These are phyloP conservation scores for Eunapius fragilis DNA, from an alignment of 37 sponge, comb jelly and placozoan genomes.

Conservation along the genomic window DNA sequence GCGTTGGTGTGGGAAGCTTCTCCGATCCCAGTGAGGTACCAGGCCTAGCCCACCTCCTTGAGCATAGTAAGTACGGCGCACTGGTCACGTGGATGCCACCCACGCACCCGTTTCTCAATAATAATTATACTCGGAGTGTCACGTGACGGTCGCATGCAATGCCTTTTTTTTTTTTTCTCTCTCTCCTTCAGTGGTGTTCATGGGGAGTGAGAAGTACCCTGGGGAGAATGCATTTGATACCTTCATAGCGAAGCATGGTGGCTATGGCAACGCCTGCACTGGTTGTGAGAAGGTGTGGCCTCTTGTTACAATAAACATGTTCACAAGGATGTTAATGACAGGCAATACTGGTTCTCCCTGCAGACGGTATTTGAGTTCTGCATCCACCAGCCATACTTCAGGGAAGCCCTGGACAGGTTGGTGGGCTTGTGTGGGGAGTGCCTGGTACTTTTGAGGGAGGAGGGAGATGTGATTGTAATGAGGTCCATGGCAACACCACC, in stretches of 20 bases:
- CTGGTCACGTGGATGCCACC: no score
- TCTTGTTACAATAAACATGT: neutral
- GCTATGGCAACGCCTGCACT: conserved; percentile 61
- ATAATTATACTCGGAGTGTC: no score
- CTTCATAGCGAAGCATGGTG: conserved; percentile 66
- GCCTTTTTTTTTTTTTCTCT: no score
- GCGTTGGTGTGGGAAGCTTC: conserved; percentile 73
- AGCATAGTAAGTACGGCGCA: conserved; percentile 62
- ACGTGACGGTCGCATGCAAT: neutral
- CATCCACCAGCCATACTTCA: conserved; percentile 24
- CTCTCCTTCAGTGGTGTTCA: conserved; percentile 91
- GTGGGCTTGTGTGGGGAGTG: no score
- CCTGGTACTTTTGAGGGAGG: no score
- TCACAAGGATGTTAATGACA: neutral
- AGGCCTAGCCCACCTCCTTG: conserved; percentile 81
- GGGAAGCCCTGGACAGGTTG: conserved; percentile 41
- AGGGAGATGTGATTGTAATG: no score
- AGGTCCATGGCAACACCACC: no score
- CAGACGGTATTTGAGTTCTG: conserved; percentile 61
- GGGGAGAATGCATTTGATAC: conserved; percentile 72
- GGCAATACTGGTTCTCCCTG: neutral
- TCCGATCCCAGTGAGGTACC: conserved; percentile 70
- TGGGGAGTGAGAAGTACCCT: conserved; percentile 82
- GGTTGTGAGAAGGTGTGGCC: conserved; percentile 69
- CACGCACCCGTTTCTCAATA: no score